phyloP scores from a whole-genome alignment of 2,113 vertebrate species.

The Castor canadensis region DNA sequence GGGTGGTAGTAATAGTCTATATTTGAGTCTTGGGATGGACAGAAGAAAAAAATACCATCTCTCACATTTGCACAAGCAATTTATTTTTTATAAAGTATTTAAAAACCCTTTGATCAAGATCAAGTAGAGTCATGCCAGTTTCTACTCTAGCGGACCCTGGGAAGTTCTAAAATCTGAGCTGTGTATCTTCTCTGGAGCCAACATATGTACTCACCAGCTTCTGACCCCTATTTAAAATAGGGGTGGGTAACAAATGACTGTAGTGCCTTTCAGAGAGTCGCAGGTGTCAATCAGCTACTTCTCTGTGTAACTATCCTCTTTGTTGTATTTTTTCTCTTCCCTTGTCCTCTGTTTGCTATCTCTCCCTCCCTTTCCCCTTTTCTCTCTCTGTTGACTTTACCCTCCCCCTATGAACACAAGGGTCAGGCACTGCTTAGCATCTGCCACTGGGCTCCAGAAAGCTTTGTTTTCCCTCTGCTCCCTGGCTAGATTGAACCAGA shows the following conservation, averaged over 20 bases:
- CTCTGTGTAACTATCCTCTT: background rate
- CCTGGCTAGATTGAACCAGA: background rate
- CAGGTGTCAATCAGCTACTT: background rate
- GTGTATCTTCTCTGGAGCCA: background rate
- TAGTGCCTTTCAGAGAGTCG: background rate
- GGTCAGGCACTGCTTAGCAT: background rate
- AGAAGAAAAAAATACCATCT: background rate
- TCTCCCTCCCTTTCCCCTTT: background rate
- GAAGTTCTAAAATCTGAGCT: background rate
- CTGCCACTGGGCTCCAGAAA: background rate
- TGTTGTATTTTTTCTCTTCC: background rate
- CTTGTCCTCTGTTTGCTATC: background rate
- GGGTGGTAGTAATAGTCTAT: background rate
- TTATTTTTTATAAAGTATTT: background rate
- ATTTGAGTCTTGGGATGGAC: background rate
- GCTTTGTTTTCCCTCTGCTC: background rate
- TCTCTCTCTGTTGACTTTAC: background rate
- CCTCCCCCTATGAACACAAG: background rate
- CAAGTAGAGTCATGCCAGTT: background rate
- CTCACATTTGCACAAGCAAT: background rate
- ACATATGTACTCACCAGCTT: background rate
- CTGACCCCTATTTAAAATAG: background rate
- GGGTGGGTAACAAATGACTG: conserved; percentile 8
- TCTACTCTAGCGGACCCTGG: background rate
- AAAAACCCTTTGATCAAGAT: background rate